A percentile compares a stretch with the other conserved stretches of the same genome.
Evolutionary conservation across 2,888 invertebrate species (phyloP).

Genomic region (Leptopterna dolabrata): DNA sequence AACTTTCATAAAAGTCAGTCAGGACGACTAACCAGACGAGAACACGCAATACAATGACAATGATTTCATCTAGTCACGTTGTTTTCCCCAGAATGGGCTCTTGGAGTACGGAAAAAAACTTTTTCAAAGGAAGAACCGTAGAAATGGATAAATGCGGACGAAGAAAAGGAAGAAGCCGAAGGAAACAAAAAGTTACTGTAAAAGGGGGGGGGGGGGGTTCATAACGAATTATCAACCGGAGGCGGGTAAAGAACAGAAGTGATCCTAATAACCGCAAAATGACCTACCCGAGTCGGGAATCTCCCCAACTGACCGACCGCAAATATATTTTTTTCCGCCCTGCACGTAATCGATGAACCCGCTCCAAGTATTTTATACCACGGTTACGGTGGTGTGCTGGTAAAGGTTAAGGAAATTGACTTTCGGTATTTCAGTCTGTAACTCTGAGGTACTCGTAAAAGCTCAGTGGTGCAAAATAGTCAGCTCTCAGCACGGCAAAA

Average conservation of each 20-base stretch:
- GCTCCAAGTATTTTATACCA: background rate
- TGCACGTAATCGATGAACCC: background rate
- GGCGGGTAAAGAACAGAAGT: background rate
- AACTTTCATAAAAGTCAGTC: background rate
- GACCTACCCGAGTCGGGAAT: background rate
- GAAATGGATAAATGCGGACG: constrained; percentile 3
- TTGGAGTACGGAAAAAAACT: background rate
- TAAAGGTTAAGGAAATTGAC: background rate
- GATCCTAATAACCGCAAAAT: constrained; percentile 11
- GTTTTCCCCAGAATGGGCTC: background rate
- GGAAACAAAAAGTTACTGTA: background rate
- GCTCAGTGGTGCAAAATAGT: no score
- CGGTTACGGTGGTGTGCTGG: background rate
- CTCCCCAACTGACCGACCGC: background rate
- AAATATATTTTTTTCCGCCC: background rate
- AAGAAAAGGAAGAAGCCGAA: background rate
- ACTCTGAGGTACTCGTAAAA: no score
- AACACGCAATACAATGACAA: background rate
- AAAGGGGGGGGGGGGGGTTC: background rate
- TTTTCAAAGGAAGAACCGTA: background rate
- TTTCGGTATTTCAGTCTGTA: no score
- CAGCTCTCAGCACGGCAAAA: no score
- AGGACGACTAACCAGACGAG: background rate
- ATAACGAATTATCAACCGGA: background rate
- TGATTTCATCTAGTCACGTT: constrained; percentile 11